Conservation (phyloP, 2,888 invertebrate genomes). For the Orthosia gothica region DNA sequence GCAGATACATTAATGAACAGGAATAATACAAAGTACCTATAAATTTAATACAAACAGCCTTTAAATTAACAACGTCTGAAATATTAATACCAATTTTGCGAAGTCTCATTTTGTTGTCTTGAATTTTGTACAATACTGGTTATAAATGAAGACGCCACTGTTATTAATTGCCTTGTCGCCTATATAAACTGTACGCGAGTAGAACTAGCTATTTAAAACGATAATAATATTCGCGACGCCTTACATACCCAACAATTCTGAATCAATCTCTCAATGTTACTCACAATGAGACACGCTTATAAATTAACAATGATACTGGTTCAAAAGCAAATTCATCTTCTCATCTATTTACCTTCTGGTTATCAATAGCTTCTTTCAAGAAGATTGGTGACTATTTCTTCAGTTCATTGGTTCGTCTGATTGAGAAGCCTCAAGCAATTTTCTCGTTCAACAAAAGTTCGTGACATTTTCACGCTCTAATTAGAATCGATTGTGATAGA, state of each 20-base stretch:
- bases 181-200: constrained; percentile 10
- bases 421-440: constrained; percentile 48
- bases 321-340: neutral
- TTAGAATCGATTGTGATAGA: constrained; percentile 27
- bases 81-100: constrained; percentile 44
- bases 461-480: constrained; percentile 48
- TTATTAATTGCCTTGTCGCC: constrained; percentile 52
- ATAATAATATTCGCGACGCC: constrained; percentile 26
- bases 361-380: constrained; percentile 22
- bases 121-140: constrained; percentile 34
- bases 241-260: constrained; percentile 9
- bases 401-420: constrained; percentile 39
- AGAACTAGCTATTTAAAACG: constrained; percentile 29
- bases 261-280: constrained; percentile 24
- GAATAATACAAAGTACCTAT: neutral
- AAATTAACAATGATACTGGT: neutral
- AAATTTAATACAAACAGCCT: constrained; percentile 2
- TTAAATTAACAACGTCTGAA: constrained; percentile 36
- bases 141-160: constrained; percentile 46
- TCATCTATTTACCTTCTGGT: neutral
- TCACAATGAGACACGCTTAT: neutral
- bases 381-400: constrained; percentile 23
- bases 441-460: constrained; percentile 40
- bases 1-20: neutral
- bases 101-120: constrained; percentile 37